Conservation (phyloP, 2,113 vertebrate species). For the Jacana jacana region DNA sequence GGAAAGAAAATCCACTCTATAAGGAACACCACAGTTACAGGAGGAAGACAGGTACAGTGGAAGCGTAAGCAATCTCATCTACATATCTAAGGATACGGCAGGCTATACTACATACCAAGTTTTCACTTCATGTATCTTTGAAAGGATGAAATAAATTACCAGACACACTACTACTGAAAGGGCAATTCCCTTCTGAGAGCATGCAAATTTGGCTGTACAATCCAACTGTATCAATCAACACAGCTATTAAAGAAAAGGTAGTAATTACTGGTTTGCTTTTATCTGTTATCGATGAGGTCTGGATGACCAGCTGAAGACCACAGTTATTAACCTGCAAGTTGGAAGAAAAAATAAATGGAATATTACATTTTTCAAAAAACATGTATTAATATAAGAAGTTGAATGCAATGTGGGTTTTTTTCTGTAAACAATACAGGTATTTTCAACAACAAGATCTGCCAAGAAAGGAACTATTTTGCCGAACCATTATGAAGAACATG, state of each 20-base stretch:
- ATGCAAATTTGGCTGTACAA: neutral
- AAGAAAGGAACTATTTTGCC: neutral
- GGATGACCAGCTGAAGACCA: slow-evolving; percentile 81
- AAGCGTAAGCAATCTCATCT: neutral
- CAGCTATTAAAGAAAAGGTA: neutral
- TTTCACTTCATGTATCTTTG: neutral
- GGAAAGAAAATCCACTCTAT: fast-evolving
- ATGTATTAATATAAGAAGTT: fast-evolving
- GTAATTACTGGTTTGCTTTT: slow-evolving; percentile 77
- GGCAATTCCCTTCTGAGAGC: neutral
- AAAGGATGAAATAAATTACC: neutral
- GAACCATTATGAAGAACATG: neutral
- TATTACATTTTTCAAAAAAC: neutral
- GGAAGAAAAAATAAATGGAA: neutral
- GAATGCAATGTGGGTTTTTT: neutral
- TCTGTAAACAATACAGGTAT: neutral
- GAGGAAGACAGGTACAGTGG: neutral
- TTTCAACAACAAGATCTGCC: neutral
- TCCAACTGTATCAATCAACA: neutral
- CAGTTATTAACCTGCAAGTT: slow-evolving; percentile 64
- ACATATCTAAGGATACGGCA: neutral
- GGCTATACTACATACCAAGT: fast-evolving
- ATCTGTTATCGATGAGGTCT: slow-evolving; percentile 73
- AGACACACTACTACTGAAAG: neutral
- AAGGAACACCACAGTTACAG: neutral